Percentiles rank a stretch among this genome's conserved stretches.
Conservation (phyloP, 2,113 vertebrate genomes). For the Laterallus jamaicensis region DNA sequence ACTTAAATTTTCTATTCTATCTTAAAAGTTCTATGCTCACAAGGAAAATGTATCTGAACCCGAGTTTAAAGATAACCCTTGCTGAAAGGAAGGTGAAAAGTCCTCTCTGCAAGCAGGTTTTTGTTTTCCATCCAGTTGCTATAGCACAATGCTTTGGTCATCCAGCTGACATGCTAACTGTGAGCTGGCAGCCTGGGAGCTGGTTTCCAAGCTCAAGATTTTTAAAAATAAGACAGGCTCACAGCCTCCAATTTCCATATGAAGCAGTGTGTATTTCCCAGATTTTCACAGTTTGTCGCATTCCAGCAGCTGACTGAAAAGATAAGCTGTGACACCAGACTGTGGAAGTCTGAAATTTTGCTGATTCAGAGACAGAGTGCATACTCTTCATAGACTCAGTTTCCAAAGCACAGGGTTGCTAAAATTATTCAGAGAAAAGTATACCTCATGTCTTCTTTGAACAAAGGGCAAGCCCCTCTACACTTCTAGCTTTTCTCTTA, state of each 20-base stretch:
- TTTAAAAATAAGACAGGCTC: background rate
- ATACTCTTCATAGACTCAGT: background rate
- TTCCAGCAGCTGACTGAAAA: background rate
- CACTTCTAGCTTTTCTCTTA: background rate
- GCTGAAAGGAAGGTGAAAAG: background rate
- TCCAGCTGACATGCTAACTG: background rate
- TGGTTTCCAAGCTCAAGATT: background rate
- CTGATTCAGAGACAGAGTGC: background rate
- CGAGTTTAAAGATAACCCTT: background rate
- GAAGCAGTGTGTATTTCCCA: background rate
- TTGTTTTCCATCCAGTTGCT: background rate
- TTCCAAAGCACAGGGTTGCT: background rate
- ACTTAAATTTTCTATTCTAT: background rate
- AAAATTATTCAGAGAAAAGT: background rate
- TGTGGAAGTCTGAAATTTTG: background rate
- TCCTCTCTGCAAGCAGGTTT: background rate
- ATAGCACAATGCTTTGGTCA: background rate
- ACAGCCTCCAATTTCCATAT: background rate
- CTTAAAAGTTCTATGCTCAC: background rate
- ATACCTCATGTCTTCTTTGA: background rate
- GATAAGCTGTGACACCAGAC: background rate
- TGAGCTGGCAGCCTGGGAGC: background rate
- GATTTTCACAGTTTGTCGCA: background rate
- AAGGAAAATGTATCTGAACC: background rate
- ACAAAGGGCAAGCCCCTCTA: background rate